These are phyloP conservation scores for Trissolcus japonicus DNA, from an alignment of 2,888 invertebrate species.

Conservation along the genomic window DNA sequence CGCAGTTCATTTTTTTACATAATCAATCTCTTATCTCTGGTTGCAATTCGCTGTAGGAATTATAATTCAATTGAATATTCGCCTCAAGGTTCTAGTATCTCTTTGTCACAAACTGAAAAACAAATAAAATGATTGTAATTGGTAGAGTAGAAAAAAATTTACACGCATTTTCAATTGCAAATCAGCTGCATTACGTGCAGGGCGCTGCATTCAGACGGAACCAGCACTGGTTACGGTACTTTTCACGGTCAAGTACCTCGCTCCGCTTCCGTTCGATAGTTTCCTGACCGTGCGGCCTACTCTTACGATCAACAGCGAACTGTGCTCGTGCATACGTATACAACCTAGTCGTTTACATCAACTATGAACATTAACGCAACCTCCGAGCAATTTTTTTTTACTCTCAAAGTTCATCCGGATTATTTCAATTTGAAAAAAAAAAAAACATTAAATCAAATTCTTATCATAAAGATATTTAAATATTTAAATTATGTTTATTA, in stretches of 20 bases:
- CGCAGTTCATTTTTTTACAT: no score
- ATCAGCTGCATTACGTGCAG: conserved; percentile 39
- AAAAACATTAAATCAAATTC: neutral
- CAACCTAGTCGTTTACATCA: conserved; percentile 53
- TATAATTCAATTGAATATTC: no score
- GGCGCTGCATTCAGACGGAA: conserved; percentile 59
- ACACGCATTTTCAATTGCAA: no score
- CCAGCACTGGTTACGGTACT: conserved; percentile 66
- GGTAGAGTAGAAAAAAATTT: no score
- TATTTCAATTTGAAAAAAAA: neutral
- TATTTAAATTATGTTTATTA: no score
- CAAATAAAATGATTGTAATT: no score
- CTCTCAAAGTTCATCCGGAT: no score
- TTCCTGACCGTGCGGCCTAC: conserved; percentile 70
- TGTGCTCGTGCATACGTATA: conserved; percentile 44
- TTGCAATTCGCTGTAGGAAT: no score
- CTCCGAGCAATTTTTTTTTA: conserved; percentile 11
- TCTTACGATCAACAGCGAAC: conserved; percentile 58
- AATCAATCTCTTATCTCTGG: no score
- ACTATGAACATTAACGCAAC: conserved; percentile 34
- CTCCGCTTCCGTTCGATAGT: conserved; percentile 73
- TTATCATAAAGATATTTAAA: no score
- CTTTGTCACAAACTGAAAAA: no score
- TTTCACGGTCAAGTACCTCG: conserved; percentile 76
- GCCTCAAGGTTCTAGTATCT: no score